Conservation (phyloP, 2,888 invertebrate genomes). For the Apodemia hepburni region DNA sequence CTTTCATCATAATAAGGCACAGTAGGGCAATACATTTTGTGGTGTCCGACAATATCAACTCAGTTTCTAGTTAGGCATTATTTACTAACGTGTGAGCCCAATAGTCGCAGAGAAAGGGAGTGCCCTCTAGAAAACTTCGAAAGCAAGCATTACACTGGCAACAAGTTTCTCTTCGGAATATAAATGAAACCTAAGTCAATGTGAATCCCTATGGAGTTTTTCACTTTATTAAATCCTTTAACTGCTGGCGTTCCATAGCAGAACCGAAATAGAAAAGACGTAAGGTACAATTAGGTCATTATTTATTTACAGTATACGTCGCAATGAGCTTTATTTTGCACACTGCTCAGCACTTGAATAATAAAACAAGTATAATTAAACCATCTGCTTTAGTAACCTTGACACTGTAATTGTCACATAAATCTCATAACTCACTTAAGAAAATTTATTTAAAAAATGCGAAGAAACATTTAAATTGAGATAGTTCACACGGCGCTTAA, state of each 20-base stretch:
- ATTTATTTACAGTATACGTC: constrained; percentile 70
- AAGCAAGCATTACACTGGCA: constrained; percentile 49
- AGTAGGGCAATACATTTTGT: constrained; percentile 38
- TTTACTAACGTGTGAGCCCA: constrained; percentile 27
- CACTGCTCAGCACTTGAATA: constrained; percentile 47
- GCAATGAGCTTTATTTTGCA: constrained; percentile 49
- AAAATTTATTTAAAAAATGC: background rate
- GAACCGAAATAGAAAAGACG: constrained; percentile 62
- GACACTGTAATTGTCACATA: constrained; percentile 48
- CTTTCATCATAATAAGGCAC: constrained; percentile 78
- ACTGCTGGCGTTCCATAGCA: constrained; percentile 43
- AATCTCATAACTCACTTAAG: constrained; percentile 21
- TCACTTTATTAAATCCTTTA: constrained; percentile 28
- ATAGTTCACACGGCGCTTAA: background rate
- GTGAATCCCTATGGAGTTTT: constrained; percentile 18
- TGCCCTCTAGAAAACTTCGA: constrained; percentile 66
- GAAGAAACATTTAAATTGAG: background rate
- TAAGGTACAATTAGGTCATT: constrained; percentile 74
- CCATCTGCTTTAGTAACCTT: constrained; percentile 55
- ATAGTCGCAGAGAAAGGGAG: constrained; percentile 51
- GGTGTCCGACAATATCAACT: constrained; percentile 28
- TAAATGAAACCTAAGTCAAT: constrained; percentile 24
- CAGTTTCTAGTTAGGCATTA: constrained; percentile 28
- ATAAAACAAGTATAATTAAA: constrained; percentile 43
- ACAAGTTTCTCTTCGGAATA: constrained; percentile 37